Evolutionary conservation across 2,797 vertebrate species (phyloP).

Genomic region (Taeniopygia guttata): DNA sequence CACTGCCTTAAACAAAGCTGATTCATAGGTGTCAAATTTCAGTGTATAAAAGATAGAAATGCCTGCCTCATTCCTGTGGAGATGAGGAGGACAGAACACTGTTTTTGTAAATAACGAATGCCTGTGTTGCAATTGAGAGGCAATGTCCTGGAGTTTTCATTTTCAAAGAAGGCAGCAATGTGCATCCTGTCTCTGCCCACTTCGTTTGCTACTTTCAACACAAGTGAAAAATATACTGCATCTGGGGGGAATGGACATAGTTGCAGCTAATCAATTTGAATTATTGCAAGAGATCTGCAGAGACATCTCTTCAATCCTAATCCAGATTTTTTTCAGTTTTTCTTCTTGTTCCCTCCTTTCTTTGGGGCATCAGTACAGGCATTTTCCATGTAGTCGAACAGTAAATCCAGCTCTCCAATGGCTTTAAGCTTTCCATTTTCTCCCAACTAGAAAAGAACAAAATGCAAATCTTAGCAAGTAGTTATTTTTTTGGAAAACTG

Average conservation of each 20-base stretch:
- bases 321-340: conserved; percentile 23
- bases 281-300: neutral
- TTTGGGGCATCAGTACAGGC: conserved; percentile 43
- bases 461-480: neutral
- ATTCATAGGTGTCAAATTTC: neutral
- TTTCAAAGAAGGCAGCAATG: neutral
- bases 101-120: neutral
- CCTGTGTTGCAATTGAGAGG: neutral
- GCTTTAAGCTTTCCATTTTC: conserved; percentile 79
- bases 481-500: neutral
- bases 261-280: neutral
- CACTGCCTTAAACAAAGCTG: neutral
- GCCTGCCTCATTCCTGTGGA: neutral
- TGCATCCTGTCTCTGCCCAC: neutral
- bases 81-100: neutral
- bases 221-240: neutral
- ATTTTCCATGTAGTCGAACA: conserved; percentile 67
- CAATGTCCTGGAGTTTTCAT: neutral
- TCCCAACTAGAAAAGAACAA: conserved; percentile 73
- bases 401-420: conserved; percentile 79
- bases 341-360: conserved; percentile 31
- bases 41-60: neutral
- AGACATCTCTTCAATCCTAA: neutral
- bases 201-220: neutral
- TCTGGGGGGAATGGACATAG: neutral